Conservation (phyloP, 2,113 vertebrate species). For the Pterocles gutturalis region DNA sequence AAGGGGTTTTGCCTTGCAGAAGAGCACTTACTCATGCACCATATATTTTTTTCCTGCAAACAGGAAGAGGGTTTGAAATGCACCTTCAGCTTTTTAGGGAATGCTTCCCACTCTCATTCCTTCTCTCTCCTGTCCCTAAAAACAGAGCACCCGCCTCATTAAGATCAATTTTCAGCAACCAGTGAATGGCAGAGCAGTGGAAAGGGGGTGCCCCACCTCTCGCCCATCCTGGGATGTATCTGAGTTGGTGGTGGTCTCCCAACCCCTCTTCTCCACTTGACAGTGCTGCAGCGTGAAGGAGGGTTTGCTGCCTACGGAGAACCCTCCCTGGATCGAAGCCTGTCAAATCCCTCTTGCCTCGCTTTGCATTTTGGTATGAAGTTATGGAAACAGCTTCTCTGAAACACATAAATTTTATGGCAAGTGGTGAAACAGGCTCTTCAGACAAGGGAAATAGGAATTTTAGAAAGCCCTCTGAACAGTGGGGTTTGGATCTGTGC, state of each 20-base stretch:
- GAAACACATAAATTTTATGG: background rate
- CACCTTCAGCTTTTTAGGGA: background rate
- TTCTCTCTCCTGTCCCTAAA: background rate
- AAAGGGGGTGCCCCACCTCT: background rate
- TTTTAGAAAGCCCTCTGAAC: background rate
- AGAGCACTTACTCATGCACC: background rate
- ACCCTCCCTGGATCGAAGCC: background rate
- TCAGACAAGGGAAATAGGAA: background rate
- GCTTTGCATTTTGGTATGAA: background rate
- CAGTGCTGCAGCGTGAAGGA: background rate
- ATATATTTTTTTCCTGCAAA: background rate
- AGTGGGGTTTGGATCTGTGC: rapidly evolving
- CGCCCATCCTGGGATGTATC: background rate
- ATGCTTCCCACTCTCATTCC: background rate
- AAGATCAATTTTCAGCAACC: background rate
- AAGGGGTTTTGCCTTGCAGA: background rate
- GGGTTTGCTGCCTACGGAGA: rapidly evolving
- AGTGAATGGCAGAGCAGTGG: background rate
- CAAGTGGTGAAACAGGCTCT: background rate
- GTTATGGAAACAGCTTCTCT: background rate
- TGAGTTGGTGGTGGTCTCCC: background rate
- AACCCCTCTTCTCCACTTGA: background rate
- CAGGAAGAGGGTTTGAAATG: background rate
- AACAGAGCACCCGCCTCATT: background rate
- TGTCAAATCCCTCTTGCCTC: background rate